Percentiles rank a stretch among this genome's conserved stretches.
Conservation (phyloP, 2,113 vertebrate genomes). For the Otis tarda region DNA sequence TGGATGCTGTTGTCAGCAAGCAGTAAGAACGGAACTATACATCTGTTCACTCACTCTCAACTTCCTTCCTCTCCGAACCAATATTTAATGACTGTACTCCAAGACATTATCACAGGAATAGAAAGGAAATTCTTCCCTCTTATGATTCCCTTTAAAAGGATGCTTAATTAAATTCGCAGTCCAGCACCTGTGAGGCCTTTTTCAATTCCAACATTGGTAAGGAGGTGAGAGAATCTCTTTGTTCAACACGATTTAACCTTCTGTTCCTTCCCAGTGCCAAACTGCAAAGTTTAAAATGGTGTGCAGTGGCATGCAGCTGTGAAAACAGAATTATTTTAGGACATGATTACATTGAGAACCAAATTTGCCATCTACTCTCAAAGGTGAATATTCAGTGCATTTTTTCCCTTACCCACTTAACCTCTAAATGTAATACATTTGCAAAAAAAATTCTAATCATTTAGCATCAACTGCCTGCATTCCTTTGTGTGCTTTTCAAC, state of each 20-base stretch:
- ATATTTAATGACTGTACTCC: background rate
- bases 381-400: conserved; percentile 46
- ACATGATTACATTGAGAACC: conserved; percentile 40
- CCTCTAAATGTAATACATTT: conserved; percentile 65
- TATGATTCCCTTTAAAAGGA: background rate
- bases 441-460: conserved; percentile 40
- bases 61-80: background rate
- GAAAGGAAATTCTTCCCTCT: conserved; percentile 15
- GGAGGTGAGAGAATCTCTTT: conserved; percentile 25
- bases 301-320: conserved; percentile 50
- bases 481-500: conserved; percentile 42
- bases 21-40: background rate
- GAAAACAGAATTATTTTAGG: conserved; percentile 56
- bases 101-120: background rate
- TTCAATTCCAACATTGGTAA: conserved; percentile 20
- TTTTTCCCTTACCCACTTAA: conserved; percentile 49
- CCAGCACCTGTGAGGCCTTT: background rate
- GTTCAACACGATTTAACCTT: conserved; percentile 5
- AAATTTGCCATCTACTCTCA: conserved; percentile 56
- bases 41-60: background rate
- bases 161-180: conserved; percentile 38
- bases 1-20: background rate
- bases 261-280: conserved; percentile 20
- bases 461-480: conserved; percentile 33
- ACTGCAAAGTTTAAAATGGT: conserved; percentile 36